phyloP scores from a whole-genome alignment of 2,113 vertebrate genomes.

The Myanophis thanlyinensis region DNA sequence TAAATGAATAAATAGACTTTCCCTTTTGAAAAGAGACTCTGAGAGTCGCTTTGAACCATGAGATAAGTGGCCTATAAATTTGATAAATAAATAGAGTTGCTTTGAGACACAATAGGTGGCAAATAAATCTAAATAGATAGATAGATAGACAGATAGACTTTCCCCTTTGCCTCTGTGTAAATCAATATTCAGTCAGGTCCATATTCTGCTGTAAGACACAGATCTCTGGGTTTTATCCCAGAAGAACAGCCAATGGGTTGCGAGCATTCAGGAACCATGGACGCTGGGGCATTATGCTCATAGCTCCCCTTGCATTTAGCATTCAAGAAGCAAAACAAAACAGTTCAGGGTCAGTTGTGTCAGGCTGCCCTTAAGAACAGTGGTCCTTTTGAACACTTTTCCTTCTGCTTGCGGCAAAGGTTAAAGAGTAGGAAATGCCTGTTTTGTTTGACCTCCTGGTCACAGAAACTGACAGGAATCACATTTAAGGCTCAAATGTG shows the following conservation, averaged over 20 bases:
- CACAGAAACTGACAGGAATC: constrained; percentile 49
- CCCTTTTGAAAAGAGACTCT: not conserved
- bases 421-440: constrained; percentile 74
- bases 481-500: constrained; percentile 51
- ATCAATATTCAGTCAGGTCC: not conserved
- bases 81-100: no score
- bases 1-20: no score
- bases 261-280: not conserved
- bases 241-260: constrained; percentile 26
- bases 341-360: constrained; percentile 70
- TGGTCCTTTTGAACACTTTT: constrained; percentile 70
- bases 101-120: not conserved
- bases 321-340: constrained; percentile 59
- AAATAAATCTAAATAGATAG: no score
- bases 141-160: not conserved
- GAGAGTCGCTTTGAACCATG: not conserved
- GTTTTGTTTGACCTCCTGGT: constrained; percentile 64
- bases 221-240: not conserved
- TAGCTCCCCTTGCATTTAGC: constrained; percentile 46
- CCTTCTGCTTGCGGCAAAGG: constrained; percentile 67
- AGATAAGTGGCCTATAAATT: not conserved
- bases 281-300: constrained; percentile 27
- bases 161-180: not conserved
- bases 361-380: constrained; percentile 61
- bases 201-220: not conserved